These are phyloP conservation scores for Polydesmus complanatus DNA, from an alignment of 2,888 invertebrate species.

Conservation along the genomic window DNA sequence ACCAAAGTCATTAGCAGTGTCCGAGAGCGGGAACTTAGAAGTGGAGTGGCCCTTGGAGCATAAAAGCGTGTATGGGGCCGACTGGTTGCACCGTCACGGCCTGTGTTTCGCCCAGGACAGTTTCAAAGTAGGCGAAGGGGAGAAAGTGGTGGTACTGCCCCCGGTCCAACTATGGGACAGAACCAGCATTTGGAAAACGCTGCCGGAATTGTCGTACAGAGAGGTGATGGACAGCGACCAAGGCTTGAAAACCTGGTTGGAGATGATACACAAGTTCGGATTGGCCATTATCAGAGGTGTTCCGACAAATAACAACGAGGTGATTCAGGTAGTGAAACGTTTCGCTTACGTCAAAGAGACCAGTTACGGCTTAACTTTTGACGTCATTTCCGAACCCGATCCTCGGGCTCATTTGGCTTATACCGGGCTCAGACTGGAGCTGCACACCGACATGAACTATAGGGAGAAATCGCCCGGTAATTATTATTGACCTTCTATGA, in stretches of 20 bases:
- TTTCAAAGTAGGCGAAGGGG: slow-evolving; percentile 23
- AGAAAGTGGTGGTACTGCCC: no score
- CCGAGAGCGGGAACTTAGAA: slow-evolving; percentile 23
- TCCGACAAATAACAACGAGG: slow-evolving; percentile 24
- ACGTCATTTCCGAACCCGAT: slow-evolving; percentile 28
- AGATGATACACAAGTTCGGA: slow-evolving; percentile 28
- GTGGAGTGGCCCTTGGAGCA: slow-evolving; percentile 26
- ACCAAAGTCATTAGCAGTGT: slow-evolving; percentile 24
- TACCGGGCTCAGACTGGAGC: slow-evolving; percentile 26
- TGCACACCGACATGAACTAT: slow-evolving; percentile 31
- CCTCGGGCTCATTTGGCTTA: slow-evolving; percentile 27
- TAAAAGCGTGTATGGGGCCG: slow-evolving; percentile 25
- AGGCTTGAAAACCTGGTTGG: slow-evolving; percentile 27
- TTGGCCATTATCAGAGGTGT: slow-evolving; percentile 27
- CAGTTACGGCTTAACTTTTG: slow-evolving; percentile 29
- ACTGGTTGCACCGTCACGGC: slow-evolving; percentile 28
- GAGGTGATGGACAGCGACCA: slow-evolving; percentile 27
- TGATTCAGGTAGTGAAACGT: slow-evolving; percentile 27
- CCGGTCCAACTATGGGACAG: slow-evolving; percentile 26
- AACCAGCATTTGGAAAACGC: slow-evolving; percentile 25
- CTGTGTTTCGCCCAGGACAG: slow-evolving; percentile 28
- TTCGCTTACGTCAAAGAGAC: slow-evolving; percentile 30
- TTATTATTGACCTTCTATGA: no score
- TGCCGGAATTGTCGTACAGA: slow-evolving; percentile 27
- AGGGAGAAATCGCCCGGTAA: slow-evolving; percentile 28